Base-by-base conservation (phyloP, 2,888 invertebrate species). In the Cybosia mesomella region DNA sequence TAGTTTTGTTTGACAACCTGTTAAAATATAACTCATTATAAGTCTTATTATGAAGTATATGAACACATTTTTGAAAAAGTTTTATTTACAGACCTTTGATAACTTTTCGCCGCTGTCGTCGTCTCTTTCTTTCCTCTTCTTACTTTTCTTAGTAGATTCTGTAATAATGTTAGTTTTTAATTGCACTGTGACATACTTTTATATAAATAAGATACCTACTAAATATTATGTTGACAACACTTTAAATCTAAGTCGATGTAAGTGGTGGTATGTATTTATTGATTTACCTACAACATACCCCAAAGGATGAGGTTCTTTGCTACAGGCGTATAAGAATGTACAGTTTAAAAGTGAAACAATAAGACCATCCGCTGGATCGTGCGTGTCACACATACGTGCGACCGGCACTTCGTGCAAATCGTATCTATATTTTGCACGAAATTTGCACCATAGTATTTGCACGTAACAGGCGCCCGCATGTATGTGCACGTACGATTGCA, bases 61-160 rank as follows among this genome's bases (percentile, higher is more conserved):
- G 21, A 5, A 32, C 1, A 9, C 13, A 53, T 15, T 13, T 5
- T 53, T 53, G 2, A 9, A 34, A 9, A 13, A 18, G 53, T n/a
- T 13, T 15, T 32, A 22, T 57, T 65, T 64, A 60, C 53, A 70
- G 79, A 92, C 92, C 91, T 92, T 92, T 39, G 87, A 67, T 53
- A 76, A 67, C 59, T 79, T 83, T 66, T 66, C 68, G 58, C 70
- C 73, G 55, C 84, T 84, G 55, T 91, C 91, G 58, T 90, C 87
- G 61, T 91, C 91, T 68, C 89, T 86, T 64, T 86, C 77, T 77
- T 93, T 93, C 39, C 94, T 85, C 77, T 94, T 93, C 73, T 88
- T 92, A 67, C 79, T 85, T 60, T 83, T 85, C 65, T 80, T 83
- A 43, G 69, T 71, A 57, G 59, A 43, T 67, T 71, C 80, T 81